Evolutionary conservation across 2,888 invertebrate genomes (phyloP).

Genomic region (Eremobia ochroleuca): DNA sequence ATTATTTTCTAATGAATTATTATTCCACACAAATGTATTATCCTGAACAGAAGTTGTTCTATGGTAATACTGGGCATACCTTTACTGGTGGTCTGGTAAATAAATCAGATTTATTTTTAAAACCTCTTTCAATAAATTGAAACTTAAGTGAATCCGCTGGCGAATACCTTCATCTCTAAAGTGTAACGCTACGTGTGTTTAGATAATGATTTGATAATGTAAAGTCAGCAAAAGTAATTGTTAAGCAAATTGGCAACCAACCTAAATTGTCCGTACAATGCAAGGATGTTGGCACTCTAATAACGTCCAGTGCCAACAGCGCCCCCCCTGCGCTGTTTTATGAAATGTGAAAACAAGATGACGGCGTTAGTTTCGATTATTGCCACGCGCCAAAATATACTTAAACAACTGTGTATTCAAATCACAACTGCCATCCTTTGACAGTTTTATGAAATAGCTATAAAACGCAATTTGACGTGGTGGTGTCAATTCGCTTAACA

Average conservation of each 20-base stretch:
- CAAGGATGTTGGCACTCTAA: not conserved
- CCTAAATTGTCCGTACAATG: not conserved
- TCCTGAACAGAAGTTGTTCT: not conserved
- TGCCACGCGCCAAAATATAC: too few relatives aligned
- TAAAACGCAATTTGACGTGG: not conserved
- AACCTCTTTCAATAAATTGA: not conserved
- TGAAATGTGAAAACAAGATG: not conserved
- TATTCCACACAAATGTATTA: conserved; percentile 9
- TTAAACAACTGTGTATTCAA: not conserved
- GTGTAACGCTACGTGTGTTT: conserved; percentile 6
- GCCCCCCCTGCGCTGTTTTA: not conserved
- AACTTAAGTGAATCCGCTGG: not conserved
- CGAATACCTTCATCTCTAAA: not conserved
- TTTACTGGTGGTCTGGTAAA: conserved; percentile 12
- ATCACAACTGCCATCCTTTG: not conserved
- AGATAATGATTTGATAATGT: conserved; percentile 15
- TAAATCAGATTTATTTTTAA: not conserved
- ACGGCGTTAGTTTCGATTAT: not conserved
- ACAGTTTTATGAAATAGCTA: not conserved
- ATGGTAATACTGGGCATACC: not conserved
- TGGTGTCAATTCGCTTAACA: not conserved
- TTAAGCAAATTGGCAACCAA: not conserved
- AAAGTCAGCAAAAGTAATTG: not conserved
- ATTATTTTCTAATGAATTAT: conserved; percentile 10
- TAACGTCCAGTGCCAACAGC: not conserved